A percentile compares a stretch with the other conserved stretches of the same genome.
Conservation (phyloP, 2,797 vertebrate species). For the Borostomias antarcticus region DNA sequence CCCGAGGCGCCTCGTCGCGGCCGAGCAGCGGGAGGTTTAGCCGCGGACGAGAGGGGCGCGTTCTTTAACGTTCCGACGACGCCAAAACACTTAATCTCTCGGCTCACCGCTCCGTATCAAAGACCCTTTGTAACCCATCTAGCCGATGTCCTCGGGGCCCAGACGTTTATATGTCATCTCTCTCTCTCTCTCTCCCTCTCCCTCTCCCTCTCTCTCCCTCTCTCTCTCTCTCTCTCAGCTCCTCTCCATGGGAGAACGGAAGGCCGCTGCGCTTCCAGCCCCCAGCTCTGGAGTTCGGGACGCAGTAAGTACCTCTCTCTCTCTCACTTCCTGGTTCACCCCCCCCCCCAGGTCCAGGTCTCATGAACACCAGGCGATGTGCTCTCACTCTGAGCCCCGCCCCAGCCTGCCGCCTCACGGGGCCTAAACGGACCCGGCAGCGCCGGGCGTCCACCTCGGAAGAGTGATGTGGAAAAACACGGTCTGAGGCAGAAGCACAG, state of each 20-base stretch:
- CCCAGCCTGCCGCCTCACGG: not conserved
- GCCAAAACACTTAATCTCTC: too few species aligned
- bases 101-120: too few species aligned
- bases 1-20: not conserved
- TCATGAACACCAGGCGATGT: slow-evolving; percentile 8
- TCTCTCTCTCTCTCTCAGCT: slow-evolving; percentile 80
- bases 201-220: slow-evolving; percentile 60
- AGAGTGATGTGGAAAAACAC: slow-evolving; percentile 33
- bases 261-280: slow-evolving; percentile 91
- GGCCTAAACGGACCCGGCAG: not conserved
- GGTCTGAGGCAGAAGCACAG: not conserved
- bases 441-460: slow-evolving; percentile 7
- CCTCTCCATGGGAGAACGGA: slow-evolving; percentile 82
- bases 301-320: slow-evolving; percentile 82
- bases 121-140: not conserved
- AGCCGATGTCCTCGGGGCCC: not conserved
- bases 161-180: not conserved
- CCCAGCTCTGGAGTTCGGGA: slow-evolving; percentile 89
- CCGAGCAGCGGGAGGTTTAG: not conserved
- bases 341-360: not conserved
- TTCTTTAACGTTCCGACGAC: too few species aligned
- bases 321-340: slow-evolving; percentile 21
- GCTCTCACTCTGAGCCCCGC: too few species aligned
- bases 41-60: too few species aligned
- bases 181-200: slow-evolving; percentile 76